Evolutionary conservation across 2,888 invertebrate genomes (phyloP), one percentile per base, ranked within the genome.

Genomic region (Xylocampa areola): DNA sequence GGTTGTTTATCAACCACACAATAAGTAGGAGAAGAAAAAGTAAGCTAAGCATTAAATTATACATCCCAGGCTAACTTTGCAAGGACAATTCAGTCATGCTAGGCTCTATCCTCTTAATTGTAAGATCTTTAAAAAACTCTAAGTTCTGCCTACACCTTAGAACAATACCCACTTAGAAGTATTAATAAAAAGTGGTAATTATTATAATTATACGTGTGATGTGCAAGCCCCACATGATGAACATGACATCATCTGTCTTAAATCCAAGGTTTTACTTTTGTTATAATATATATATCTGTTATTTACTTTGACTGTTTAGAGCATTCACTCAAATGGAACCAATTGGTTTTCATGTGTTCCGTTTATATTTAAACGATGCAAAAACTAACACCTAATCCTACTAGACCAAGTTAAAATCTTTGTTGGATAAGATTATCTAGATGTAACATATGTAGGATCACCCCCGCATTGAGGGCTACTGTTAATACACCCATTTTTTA

Each of bases 301-400:
- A 30, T 70, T 59, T 65, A 65, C 53, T 72, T 61, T 55, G 43
- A 45, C 36, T 57, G 64, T 61, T 67, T 58, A 52, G 53, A 68
- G 35, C 51, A 65, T 30, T 60, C 75, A 47, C 60, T 67, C 48
- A 48, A 47, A 45, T 59, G 55, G 54, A 73, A 59, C 67, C 47
- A 62, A 66, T 51, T 23, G 16, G 19, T 43, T 57, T 55, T 39
- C 58, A 51, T 32, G 50, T 58, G 13, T 47, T 21, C 16, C 4
- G 30, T 29, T 37, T 16, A 19, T 23, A 8, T 29, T 33, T 21
- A 23, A 11, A 37, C 10, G 36, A 29, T 30, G 45, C 19, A 21
- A 49, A 43, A 41, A 45, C 11, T 33, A 25, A 37, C 13, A 25
- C 32, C n/a, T n/a, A n/a, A n/a, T n/a, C n/a, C n/a, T n/a, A n/a